Evolutionary conservation across 2,113 vertebrate species (phyloP).

Genomic region (Mesocricetus auratus): DNA sequence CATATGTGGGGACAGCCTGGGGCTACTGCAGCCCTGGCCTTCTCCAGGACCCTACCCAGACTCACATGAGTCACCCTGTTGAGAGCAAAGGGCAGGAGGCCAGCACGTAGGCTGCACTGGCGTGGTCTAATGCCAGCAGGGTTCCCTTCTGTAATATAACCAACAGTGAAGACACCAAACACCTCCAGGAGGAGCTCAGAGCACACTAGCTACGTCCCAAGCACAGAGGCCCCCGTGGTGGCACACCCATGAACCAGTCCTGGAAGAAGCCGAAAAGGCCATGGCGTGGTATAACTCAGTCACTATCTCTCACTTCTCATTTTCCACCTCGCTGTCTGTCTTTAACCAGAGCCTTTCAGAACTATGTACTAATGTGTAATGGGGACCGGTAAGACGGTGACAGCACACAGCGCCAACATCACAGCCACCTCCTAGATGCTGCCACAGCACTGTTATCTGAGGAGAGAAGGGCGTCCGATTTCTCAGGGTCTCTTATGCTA

Average conservation of each 20-base stretch:
- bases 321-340: too few relatives aligned
- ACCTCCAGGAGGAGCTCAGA: background rate
- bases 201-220: background rate
- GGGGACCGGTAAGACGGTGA: background rate
- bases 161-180: background rate
- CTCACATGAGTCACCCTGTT: background rate
- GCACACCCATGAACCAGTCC: background rate
- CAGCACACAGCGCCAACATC: background rate
- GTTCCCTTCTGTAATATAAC: background rate
- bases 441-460: background rate
- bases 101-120: too few relatives aligned
- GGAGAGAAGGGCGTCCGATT: background rate
- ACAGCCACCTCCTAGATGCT: background rate
- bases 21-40: background rate
- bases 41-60: background rate
- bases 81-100: background rate
- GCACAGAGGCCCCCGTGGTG: rapidly evolving
- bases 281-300: rapidly evolving
- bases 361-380: rapidly evolving
- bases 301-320: background rate
- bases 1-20: background rate
- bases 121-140: rapidly evolving
- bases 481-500: background rate
- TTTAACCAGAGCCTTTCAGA: background rate
- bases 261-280: background rate